These are phyloP conservation scores for Drosophila paranaensis DNA, from an alignment of 2,888 invertebrate genomes.

Conservation along the genomic window DNA sequence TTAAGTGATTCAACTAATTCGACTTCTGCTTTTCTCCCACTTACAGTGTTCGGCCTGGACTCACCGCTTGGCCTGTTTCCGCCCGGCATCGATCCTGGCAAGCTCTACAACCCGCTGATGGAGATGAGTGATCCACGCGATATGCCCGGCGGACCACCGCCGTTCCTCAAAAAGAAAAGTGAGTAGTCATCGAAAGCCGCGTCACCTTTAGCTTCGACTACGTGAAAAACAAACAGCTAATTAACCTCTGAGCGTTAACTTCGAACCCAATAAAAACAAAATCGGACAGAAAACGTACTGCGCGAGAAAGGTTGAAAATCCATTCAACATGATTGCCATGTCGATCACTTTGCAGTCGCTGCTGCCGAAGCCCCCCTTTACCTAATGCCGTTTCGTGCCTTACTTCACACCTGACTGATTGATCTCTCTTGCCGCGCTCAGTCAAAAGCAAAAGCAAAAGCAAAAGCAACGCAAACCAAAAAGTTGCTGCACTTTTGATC, in stretches of 20 bases:
- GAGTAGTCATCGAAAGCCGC: slow-evolving; percentile 84
- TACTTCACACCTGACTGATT: slow-evolving; percentile 80
- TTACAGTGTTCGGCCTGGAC: slow-evolving; percentile 90
- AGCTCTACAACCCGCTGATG: slow-evolving; percentile 90
- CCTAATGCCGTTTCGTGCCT: slow-evolving; percentile 58
- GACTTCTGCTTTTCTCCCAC: background rate
- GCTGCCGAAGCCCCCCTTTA: slow-evolving; percentile 26
- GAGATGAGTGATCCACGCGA: slow-evolving; percentile 90
- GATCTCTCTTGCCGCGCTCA: slow-evolving; percentile 61
- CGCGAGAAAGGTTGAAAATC: slow-evolving; percentile 56
- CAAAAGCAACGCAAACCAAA: background rate
- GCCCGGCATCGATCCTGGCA: slow-evolving; percentile 90
- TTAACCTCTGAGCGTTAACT: slow-evolving; percentile 67
- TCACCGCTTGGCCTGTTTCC: slow-evolving; percentile 91
- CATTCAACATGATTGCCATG: slow-evolving; percentile 78
- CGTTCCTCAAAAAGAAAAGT: slow-evolving; percentile 93
- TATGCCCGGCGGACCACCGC: slow-evolving; percentile 88
- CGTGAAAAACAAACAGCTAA: slow-evolving; percentile 75
- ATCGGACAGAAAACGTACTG: slow-evolving; percentile 10
- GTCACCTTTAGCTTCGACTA: slow-evolving; percentile 2
- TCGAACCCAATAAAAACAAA: slow-evolving; percentile 32
- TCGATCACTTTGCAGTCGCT: slow-evolving; percentile 58
- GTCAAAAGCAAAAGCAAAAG: background rate
- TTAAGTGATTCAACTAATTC: slow-evolving; percentile 1
- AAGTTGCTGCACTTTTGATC: slow-evolving; percentile 62